Conservation (phyloP, 2,113 vertebrate genomes). For the Gorsachius goisagi region DNA sequence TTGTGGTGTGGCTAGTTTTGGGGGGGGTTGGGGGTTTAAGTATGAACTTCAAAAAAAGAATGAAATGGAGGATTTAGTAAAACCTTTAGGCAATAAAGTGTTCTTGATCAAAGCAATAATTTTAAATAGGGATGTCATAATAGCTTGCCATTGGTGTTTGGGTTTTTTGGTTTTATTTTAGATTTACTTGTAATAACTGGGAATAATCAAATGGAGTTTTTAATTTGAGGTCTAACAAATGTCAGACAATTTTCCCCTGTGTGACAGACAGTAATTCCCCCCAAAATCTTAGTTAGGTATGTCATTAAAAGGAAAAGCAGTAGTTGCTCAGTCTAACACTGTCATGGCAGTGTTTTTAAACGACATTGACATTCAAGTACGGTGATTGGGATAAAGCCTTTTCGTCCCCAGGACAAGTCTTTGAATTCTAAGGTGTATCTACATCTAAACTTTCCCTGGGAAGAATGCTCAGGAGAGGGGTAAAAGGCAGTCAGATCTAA, state of each 20-base stretch:
- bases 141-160: neutral
- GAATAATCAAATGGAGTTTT: neutral
- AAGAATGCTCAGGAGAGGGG: neutral
- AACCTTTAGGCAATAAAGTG: neutral
- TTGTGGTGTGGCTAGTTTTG: neutral
- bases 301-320: neutral
- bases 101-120: neutral
- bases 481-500: neutral
- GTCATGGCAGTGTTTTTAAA: neutral
- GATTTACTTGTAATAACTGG: neutral
- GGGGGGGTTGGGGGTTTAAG: neutral
- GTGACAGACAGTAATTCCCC: neutral
- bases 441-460: neutral
- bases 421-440: neutral
- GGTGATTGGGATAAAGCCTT: neutral
- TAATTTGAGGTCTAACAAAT: neutral
- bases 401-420: neutral
- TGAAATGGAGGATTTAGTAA: neutral
- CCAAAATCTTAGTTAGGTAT: neutral
- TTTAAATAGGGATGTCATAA: neutral
- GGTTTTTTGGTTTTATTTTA: neutral
- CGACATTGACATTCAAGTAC: neutral
- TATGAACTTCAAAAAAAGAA: neutral
- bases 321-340: neutral
- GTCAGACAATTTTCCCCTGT: neutral